Evolutionary conservation across 1,140 invertebrate genomes (phyloP).

Genomic region (Probaryconus sp.): DNA sequence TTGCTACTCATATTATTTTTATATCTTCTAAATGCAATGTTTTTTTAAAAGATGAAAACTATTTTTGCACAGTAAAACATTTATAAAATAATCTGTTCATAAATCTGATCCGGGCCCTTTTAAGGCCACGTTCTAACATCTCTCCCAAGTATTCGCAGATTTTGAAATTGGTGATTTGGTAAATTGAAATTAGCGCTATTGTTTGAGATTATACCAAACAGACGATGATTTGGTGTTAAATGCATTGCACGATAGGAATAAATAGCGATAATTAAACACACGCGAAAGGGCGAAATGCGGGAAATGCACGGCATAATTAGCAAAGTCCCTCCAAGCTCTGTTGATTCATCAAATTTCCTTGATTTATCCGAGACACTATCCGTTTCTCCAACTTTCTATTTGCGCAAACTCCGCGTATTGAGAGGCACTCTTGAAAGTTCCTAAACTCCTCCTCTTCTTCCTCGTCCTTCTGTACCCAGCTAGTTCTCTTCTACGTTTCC

Average conservation of each 20-base stretch:
- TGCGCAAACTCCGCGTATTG: slow-evolving; percentile 71
- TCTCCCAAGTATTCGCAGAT: too few relatives aligned
- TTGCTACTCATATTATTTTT: too few relatives aligned
- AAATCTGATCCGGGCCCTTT: too few relatives aligned
- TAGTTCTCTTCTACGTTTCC: slow-evolving; percentile 31
- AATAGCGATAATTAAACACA: neutral
- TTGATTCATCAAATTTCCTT: slow-evolving; percentile 74
- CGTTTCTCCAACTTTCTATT: slow-evolving; percentile 71
- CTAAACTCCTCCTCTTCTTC: slow-evolving; percentile 57
- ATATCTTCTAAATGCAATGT: too few relatives aligned
- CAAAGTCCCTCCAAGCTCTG: slow-evolving; percentile 42
- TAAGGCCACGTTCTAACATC: too few relatives aligned
- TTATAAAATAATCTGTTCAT: too few relatives aligned
- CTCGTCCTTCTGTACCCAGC: slow-evolving; percentile 5
- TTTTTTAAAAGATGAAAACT: too few relatives aligned
- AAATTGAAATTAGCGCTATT: too few relatives aligned
- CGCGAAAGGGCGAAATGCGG: neutral
- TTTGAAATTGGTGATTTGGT: too few relatives aligned
- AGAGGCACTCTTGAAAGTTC: slow-evolving; percentile 71
- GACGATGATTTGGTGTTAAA: too few relatives aligned
- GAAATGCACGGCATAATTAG: slow-evolving; percentile 28
- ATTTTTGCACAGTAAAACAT: too few relatives aligned
- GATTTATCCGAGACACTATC: slow-evolving; percentile 74
- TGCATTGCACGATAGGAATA: neutral
- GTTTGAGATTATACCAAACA: too few relatives aligned